These are phyloP conservation scores for Pandemis heparana DNA, from an alignment of 2,888 invertebrate genomes.

Conservation along the genomic window DNA sequence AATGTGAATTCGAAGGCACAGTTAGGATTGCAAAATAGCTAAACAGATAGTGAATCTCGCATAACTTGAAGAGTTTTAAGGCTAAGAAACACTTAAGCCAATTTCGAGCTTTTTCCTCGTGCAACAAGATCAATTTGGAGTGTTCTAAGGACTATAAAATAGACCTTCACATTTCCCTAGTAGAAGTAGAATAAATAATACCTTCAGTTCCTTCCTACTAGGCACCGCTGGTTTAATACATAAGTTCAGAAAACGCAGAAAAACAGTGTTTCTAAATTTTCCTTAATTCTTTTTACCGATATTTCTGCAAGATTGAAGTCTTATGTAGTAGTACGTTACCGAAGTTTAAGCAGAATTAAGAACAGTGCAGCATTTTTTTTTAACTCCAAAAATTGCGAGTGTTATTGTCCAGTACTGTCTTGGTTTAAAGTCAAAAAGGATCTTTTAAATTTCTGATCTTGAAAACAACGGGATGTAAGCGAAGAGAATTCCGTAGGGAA, in stretches of 20 bases:
- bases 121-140: slow-evolving; percentile 18
- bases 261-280: not conserved
- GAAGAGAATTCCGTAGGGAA: not conserved
- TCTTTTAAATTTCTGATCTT: too few species aligned
- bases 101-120: slow-evolving; percentile 7
- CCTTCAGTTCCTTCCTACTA: not conserved
- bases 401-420: too few species aligned
- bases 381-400: too few species aligned
- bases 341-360: too few species aligned
- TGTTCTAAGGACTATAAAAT: not conserved
- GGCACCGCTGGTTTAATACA: not conserved
- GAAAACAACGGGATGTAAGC: not conserved
- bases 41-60: slow-evolving; percentile 7
- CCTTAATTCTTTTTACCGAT: not conserved
- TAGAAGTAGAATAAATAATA: not conserved
- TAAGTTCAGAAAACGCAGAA: not conserved
- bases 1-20: slow-evolving; percentile 65
- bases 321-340: not conserved
- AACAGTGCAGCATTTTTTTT: too few species aligned
- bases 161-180: not conserved
- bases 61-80: slow-evolving; percentile 2
- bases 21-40: slow-evolving; percentile 41
- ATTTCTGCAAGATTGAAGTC: not conserved
- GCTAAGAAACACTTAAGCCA: not conserved
- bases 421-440: too few species aligned